phyloP scores from a whole-genome alignment of 2,113 vertebrate genomes.

The Carlito syrichta region DNA sequence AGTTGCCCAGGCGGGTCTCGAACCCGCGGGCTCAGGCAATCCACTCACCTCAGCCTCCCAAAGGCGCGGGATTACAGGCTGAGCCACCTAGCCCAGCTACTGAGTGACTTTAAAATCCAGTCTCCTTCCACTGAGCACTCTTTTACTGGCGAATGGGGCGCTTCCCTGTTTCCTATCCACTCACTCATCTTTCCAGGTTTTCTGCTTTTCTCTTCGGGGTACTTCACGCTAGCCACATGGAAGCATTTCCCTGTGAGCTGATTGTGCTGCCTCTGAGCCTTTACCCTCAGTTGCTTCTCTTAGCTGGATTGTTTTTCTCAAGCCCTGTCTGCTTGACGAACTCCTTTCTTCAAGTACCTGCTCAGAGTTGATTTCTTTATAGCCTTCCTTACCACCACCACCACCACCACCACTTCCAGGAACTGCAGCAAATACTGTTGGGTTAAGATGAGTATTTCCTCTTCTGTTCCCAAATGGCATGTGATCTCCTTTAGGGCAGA shows the following conservation, averaged over 20 bases:
- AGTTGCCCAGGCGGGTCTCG: no score
- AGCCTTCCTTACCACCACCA: no score
- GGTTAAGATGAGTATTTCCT: not conserved
- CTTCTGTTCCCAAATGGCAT: not conserved
- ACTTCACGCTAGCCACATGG: not conserved
- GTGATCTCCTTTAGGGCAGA: not conserved
- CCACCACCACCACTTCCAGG: not conserved
- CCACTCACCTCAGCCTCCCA: no score
- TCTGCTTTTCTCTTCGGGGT: not conserved
- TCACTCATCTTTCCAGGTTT: not conserved
- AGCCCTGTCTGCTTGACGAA: not conserved
- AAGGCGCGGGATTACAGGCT: no score
- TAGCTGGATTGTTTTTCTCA: not conserved
- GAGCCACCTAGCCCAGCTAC: no score
- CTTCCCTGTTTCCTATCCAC: not conserved
- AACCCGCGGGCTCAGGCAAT: no score
- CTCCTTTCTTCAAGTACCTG: not conserved
- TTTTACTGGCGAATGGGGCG: not conserved
- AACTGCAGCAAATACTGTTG: not conserved
- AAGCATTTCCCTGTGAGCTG: not conserved
- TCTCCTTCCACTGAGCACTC: not conserved
- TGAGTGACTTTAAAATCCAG: not conserved
- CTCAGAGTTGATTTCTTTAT: not conserved
- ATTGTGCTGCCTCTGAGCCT: not conserved
- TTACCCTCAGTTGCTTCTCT: not conserved